Evolutionary conservation across 2,888 invertebrate species (phyloP), one percentile per base, ranked within the genome.

Genomic region (Drosophila differens): DNA sequence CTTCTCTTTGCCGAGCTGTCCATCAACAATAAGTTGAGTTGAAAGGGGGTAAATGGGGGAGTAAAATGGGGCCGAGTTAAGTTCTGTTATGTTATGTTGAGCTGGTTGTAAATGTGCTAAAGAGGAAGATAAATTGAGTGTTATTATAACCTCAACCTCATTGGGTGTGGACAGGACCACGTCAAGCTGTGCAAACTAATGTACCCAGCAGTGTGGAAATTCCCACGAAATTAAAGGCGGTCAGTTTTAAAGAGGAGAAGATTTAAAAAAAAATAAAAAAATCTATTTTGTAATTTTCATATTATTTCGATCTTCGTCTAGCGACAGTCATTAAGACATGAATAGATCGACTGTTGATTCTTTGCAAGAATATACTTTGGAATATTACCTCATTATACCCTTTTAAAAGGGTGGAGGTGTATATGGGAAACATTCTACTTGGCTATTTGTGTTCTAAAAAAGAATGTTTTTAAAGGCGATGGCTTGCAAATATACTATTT

Each of bases 31-130:
- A 52, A 58, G 64, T 58, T 41, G 39, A 19, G 37, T 5, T 1
- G 19, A 9, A 10, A 12, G 10, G 22, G 58, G 16, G 58, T 22
- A 66, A 75, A 14, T 9, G 22, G 14, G 22, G 16, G 14, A 22
- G 14, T 4, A 2, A 16, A 16, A 16, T 6, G 47, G 55, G 64
- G 70, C 62, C 58, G 58, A 55, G 32, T 12, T 28, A 19, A 55
- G 47, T 47, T 44, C 19, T 28, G 44, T 63, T 54, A 47, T 51
- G 67, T 60, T 53, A 41, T 30, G 44, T 60, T 78, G 35, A 74
- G 62, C 44, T 61, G 70, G 67, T 70, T 84, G 87, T 82, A 70
- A 85, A 89, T 87, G 83, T 85, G 85, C 74, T 76, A 76, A 87
- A 69, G 4, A 70, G 69, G 73, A 87, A 85, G 89, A 85, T 82